phyloP scores from a whole-genome alignment of 2,113 vertebrate species.

The Mellivora capensis region DNA sequence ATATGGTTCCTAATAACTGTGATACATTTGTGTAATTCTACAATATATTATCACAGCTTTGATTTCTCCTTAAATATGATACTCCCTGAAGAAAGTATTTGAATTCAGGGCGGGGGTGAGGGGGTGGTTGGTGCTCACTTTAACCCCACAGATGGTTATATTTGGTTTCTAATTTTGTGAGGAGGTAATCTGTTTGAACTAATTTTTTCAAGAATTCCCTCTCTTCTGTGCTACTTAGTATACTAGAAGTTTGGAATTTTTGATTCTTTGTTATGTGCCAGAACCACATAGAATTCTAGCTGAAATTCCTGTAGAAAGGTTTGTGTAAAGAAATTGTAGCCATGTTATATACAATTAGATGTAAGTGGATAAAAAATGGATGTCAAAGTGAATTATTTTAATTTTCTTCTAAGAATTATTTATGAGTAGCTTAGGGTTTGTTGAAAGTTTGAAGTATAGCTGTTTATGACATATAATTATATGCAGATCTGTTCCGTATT shows the following conservation, averaged over 20 bases:
- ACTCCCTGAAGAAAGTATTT: background rate
- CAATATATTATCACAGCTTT: background rate
- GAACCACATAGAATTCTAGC: background rate
- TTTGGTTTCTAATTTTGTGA: slow-evolving; percentile 29
- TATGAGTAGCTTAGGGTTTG: background rate
- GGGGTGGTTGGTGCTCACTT: background rate
- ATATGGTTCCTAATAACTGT: background rate
- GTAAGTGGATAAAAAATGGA: background rate
- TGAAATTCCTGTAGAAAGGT: background rate
- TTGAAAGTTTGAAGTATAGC: background rate
- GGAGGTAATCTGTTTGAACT: background rate
- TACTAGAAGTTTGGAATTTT: background rate
- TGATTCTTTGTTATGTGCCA: background rate
- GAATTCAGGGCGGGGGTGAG: background rate
- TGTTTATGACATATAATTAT: background rate
- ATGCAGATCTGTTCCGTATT: background rate
- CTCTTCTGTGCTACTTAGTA: background rate
- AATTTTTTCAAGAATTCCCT: slow-evolving; percentile 26
- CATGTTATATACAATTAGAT: slow-evolving; percentile 32
- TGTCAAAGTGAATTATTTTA: slow-evolving; percentile 11
- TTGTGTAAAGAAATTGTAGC: background rate
- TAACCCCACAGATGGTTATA: slow-evolving; percentile 49
- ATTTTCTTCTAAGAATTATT: slow-evolving; percentile 10
- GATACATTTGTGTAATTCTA: background rate
- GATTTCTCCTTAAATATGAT: slow-evolving; percentile 4